Base-by-base conservation (phyloP, 2,888 invertebrate genomes). In the Euplexia lucipara region DNA sequence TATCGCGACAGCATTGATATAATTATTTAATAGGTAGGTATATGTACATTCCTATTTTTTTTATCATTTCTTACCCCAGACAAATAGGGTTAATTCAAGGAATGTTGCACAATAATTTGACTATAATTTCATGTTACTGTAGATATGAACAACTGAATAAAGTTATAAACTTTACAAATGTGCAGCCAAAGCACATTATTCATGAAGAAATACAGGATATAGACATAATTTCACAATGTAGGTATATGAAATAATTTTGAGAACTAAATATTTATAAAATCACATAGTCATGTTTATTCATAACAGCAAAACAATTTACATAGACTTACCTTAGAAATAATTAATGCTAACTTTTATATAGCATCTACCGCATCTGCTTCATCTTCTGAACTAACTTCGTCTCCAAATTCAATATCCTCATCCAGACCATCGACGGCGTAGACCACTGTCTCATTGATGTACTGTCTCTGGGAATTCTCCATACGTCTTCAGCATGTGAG, bases 391-490 rank as follows among this genome's bases (percentile, higher is more conserved):
- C 98, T 98, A 90, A 98, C 98, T 95, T 98, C 98, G 95, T 99
- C 99, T 81, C 98, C 99, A 88, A 99, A 99, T 92, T 99, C 98
- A 94, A 99, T 99, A 91, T 99, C 99, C 92, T 99, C 99, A 94
- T 99, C 99, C 88, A 98, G 97, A 84, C 98, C 99, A 93, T 98
- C 98, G 89, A 98, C 98, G 79, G 98, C 98, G 91, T 99, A 99
- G 75, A 98, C 98, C 86, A 98, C 98, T 78, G 98, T 98, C 90
- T 99, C 99, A 93, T 99, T 99, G 96, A 99, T 99, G 98, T 82
- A 98, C 98, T 86, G 98, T 98, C 96, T 99, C 99, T 67, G 99
- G 99, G 95, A 99, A 98, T 96, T 99, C 99, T 87, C 99, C 99
- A 87, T 99, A 99, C 41, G 99, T 98, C 96, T 99, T 99, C 90